Conservation (phyloP, 2,113 vertebrate genomes). For the Hyla sarda region DNA sequence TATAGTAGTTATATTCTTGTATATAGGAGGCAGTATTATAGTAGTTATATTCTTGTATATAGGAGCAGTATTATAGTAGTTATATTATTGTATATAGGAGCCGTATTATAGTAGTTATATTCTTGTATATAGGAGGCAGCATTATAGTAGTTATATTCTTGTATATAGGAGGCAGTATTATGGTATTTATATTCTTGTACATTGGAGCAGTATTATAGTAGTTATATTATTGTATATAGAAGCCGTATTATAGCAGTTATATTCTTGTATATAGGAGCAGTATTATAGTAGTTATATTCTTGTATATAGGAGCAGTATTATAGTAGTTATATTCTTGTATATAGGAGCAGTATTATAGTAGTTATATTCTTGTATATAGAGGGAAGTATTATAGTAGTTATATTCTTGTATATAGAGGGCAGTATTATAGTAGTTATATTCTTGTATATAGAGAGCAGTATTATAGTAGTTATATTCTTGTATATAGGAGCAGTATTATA, state of each 20-base stretch:
- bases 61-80: conserved; percentile 3
- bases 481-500: background rate
- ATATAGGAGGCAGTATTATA: background rate
- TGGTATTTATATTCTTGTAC: background rate
- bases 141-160: conserved; percentile 5
- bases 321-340: background rate
- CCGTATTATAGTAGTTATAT: conserved; percentile 4
- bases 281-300: background rate
- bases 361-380: conserved; percentile 7
- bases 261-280: background rate
- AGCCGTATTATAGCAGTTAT: too few species aligned
- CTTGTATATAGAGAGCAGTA: background rate
- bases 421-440: conserved; percentile 2
- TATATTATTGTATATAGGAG: background rate
- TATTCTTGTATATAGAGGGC: background rate
- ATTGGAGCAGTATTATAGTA: background rate
- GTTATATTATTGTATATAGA: background rate
- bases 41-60: background rate
- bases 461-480: conserved; percentile 8
- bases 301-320: background rate
- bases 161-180: background rate
- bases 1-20: background rate
- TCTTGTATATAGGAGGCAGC: background rate
- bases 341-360: background rate
- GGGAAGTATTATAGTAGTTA: conserved; percentile 3